Percentiles rank a stretch among this genome's conserved stretches.
These are phyloP conservation scores for Phoeniculus purpureus DNA, from an alignment of 2,797 vertebrate species.

Conservation along the genomic window DNA sequence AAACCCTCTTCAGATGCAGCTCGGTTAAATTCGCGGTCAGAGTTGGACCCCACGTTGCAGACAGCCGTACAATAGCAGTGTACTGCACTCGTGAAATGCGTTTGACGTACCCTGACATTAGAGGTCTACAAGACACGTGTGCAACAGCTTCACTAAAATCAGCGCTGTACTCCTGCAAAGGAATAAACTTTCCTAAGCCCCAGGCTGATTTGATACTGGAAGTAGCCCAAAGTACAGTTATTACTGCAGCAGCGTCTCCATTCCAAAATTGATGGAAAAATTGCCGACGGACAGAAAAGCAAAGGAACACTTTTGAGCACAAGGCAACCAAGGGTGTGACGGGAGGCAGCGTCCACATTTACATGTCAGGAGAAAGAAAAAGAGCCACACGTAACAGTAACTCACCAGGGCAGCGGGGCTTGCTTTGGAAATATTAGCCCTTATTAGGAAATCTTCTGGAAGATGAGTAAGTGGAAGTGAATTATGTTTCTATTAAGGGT, in stretches of 20 bases:
- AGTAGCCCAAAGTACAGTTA: not conserved
- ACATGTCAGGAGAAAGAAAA: constrained; percentile 54
- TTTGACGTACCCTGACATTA: not conserved
- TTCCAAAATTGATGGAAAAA: not conserved
- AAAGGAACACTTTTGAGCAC: not conserved
- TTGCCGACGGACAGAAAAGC: not conserved
- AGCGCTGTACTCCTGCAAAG: not conserved
- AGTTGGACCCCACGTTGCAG: no score
- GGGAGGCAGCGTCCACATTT: constrained; percentile 45
- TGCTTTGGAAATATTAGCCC: constrained; percentile 76
- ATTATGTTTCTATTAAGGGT: constrained; percentile 73
- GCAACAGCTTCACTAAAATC: not conserved
- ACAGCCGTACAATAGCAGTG: no score
- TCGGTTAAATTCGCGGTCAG: not conserved
- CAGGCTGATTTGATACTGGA: fast-evolving
- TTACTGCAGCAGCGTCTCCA: not conserved
- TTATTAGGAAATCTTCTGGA: constrained; percentile 80
- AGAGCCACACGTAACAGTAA: constrained; percentile 36
- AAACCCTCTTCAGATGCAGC: constrained; percentile 3
- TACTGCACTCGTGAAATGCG: not conserved
- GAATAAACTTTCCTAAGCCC: not conserved
- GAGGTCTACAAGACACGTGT: not conserved
- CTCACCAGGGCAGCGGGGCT: constrained; percentile 41
- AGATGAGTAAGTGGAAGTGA: constrained; percentile 70
- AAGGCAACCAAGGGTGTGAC: not conserved